Conservation (phyloP, 2,113 vertebrate genomes). For the Brachyistius frenatus region DNA sequence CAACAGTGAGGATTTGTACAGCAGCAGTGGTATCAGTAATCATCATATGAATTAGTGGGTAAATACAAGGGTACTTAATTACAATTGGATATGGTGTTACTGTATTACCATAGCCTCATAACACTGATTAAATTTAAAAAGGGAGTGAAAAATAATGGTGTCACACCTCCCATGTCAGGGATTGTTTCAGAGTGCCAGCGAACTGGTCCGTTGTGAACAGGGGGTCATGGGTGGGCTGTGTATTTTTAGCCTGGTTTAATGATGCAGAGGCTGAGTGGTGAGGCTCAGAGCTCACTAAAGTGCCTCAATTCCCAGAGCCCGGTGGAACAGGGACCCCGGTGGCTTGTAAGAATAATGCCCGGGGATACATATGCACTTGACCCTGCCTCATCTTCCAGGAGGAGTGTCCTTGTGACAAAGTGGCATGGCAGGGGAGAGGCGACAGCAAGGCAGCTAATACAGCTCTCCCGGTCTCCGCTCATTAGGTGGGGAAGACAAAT, state of each 20-base stretch:
- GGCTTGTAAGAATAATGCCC: constrained; percentile 62
- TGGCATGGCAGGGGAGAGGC: constrained; percentile 44
- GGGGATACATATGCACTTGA: constrained; percentile 69
- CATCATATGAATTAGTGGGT: constrained; percentile 5
- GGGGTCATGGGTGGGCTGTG: constrained; percentile 55
- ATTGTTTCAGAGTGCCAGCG: constrained; percentile 44
- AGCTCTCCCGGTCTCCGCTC: constrained; percentile 64
- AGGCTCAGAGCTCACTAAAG: constrained; percentile 54
- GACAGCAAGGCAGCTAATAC: constrained; percentile 63
- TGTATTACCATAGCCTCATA: constrained; percentile 8
- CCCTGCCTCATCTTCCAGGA: constrained; percentile 70
- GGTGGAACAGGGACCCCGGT: constrained; percentile 43
- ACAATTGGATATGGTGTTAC: not conserved
- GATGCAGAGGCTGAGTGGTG: constrained; percentile 63
- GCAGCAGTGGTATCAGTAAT: constrained; percentile 11
- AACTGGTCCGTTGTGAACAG: constrained; percentile 43
- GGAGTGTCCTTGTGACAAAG: constrained; percentile 75
- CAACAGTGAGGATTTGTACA: constrained; percentile 11
- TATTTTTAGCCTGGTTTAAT: constrained; percentile 78
- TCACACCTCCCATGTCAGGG: constrained; percentile 18
- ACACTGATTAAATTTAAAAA: constrained; percentile 10
- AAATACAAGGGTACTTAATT: constrained; percentile 14
- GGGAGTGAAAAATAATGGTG: constrained; percentile 27
- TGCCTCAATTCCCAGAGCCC: constrained; percentile 53
- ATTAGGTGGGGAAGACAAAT: constrained; percentile 70